phyloP scores from a whole-genome alignment of 2,113 vertebrate genomes.

The Synchiropus splendidus region DNA sequence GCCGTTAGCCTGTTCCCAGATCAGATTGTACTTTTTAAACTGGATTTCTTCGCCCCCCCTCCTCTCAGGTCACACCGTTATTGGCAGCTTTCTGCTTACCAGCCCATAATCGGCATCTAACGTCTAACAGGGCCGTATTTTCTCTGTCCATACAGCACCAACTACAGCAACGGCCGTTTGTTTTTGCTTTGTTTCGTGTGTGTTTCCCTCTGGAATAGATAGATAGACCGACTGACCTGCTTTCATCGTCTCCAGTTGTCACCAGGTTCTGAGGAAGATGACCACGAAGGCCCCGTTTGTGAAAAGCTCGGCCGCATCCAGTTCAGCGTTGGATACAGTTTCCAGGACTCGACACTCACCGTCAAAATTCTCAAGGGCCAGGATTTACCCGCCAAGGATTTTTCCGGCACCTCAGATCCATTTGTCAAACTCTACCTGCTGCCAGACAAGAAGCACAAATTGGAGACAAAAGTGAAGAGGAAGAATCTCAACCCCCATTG shows the following conservation, averaged over 20 bases:
- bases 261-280: slow-evolving; percentile 91
- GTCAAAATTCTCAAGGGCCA: slow-evolving; percentile 97
- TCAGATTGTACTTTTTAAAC: slow-evolving; percentile 43
- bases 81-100: slow-evolving; percentile 27
- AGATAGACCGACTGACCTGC: too few relatives aligned
- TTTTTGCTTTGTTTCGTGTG: too few relatives aligned
- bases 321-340: slow-evolving; percentile 97
- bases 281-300: slow-evolving; percentile 79
- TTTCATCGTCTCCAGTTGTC: slow-evolving; percentile 78
- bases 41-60: slow-evolving; percentile 22
- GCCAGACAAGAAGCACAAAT: slow-evolving; percentile 97
- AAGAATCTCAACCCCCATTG: slow-evolving; percentile 98
- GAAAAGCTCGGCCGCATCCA: slow-evolving; percentile 96
- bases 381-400: slow-evolving; percentile 96
- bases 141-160: too few relatives aligned
- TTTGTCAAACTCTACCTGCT: slow-evolving; percentile 98
- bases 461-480: slow-evolving; percentile 98
- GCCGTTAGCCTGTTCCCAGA: slow-evolving; percentile 22
- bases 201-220: too few relatives aligned
- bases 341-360: slow-evolving; percentile 95
- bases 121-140: too few relatives aligned
- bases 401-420: slow-evolving; percentile 95
- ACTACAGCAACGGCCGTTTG: too few relatives aligned
- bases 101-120: slow-evolving; percentile 25
- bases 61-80: slow-evolving; percentile 16